Evolutionary conservation across 2,888 invertebrate genomes (phyloP).

Genomic region (Sacculina carcini): DNA sequence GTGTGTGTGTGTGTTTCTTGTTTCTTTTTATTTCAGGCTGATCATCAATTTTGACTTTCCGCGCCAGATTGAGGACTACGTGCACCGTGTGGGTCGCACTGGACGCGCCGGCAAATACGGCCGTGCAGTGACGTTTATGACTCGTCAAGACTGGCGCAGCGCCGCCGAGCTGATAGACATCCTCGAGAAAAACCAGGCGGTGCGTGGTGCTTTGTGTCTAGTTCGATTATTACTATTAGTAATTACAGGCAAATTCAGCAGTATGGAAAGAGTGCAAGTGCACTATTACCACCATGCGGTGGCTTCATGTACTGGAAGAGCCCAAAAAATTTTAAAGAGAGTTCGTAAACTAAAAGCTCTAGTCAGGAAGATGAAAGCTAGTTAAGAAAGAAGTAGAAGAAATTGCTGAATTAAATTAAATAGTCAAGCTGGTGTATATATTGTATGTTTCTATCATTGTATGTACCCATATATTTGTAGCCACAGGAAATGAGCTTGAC

Average conservation of each 20-base stretch:
- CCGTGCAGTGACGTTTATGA: constrained; percentile 51
- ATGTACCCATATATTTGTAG: no score
- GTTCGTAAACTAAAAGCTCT: no score
- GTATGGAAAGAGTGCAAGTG: background rate
- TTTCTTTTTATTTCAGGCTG: constrained; percentile 17
- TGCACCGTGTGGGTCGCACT: constrained; percentile 52
- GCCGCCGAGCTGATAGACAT: constrained; percentile 58
- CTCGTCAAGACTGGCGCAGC: constrained; percentile 51
- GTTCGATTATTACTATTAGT: no score
- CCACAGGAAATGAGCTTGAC: no score
- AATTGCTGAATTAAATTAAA: no score
- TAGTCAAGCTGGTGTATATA: no score
- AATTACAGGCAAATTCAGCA: no score
- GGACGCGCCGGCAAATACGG: constrained; percentile 72
- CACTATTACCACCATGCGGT: background rate
- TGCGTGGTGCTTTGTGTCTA: no score
- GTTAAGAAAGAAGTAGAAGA: no score
- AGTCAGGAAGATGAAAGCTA: no score
- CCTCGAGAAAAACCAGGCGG: constrained; percentile 33
- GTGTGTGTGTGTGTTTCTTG: no score
- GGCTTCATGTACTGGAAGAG: background rate
- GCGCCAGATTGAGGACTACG: constrained; percentile 27
- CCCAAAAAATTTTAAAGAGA: background rate
- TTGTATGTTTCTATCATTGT: no score
- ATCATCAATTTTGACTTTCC: constrained; percentile 27